These are phyloP conservation scores for Candidula unifasciata DNA, from an alignment of 2,888 invertebrate genomes.

Conservation along the genomic window DNA sequence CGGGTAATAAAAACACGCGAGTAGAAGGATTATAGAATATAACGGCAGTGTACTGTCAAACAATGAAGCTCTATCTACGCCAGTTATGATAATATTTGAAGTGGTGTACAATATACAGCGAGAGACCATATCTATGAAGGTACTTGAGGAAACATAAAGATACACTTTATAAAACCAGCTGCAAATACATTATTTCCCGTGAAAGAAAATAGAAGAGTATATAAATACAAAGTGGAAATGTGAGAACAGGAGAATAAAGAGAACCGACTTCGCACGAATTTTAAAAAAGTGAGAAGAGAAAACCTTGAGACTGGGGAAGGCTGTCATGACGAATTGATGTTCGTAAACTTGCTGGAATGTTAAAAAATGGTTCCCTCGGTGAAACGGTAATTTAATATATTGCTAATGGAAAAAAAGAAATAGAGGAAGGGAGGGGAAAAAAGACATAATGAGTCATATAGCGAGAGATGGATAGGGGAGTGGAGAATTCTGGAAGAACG, in stretches of 20 bases:
- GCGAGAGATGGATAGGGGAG: too few species aligned
- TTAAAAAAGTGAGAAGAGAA: background rate
- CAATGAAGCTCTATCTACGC: too few species aligned
- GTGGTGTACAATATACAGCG: too few species aligned
- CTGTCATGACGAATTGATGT: slow-evolving; percentile 4
- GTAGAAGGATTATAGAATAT: too few species aligned
- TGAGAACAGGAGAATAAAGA: background rate
- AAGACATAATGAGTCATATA: background rate
- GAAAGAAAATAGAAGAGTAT: background rate
- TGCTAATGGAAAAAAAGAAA: background rate
- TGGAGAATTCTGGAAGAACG: too few species aligned
- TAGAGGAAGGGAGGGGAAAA: background rate
- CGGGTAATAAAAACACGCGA: too few species aligned
- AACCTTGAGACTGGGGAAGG: background rate
- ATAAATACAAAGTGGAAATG: background rate
- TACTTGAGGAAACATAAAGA: background rate
- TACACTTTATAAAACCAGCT: background rate
- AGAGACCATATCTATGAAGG: background rate
- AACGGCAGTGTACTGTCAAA: too few species aligned
- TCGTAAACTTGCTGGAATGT: background rate
- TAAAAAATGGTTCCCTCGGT: too few species aligned
- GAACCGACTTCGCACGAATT: background rate
- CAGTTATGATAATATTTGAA: too few species aligned
- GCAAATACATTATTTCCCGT: background rate
- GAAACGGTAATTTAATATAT: too few species aligned